Evolutionary conservation across 2,888 invertebrate genomes (phyloP), one percentile per base, ranked within the genome.

Genomic region (Monopis laevigella): DNA sequence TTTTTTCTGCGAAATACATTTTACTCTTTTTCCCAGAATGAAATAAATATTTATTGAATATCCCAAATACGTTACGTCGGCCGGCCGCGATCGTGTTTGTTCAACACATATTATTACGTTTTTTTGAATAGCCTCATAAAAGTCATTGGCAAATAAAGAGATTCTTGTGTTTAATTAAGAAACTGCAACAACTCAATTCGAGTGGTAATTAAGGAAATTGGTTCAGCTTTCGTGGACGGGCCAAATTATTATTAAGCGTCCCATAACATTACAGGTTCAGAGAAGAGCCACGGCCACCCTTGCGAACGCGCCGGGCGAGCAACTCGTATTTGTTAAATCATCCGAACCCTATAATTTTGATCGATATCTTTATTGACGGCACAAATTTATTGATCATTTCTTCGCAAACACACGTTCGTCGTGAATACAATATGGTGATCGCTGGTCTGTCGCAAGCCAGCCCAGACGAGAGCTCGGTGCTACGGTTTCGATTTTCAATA

Each of bases 311-410:
- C 65, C 55, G 64, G 64, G 65, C 68, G 68, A 70, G 65, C 68
- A 57, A 54, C 58, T 68, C 71, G 64, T 77, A 75, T 75, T 78
- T 78, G 77, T 77, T 75, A 78, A 77, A 78, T 71, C 77, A 77
- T 73, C 74, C 58, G 64, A 66, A 69, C 74, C 77, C 78, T 77
- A 65, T 78, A 80, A 80, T 80, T 80, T 80, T 78, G 80, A 80
- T 80, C 77, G 71, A 77, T 78, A 80, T 80, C 80, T 78, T 80
- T 75, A 78, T 72, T 72, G 74, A 69, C 65, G 61, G 69, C 59
- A 62, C 65, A 70, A 73, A 77, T 77, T 80, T 80, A 78, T 78
- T 74, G 75, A 71, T 65, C 65, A 74, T 75, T 77, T 74, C 70
- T 71, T 73, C 67, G 62, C 72, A 74, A 73, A 72, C 66, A 63